These are phyloP conservation scores for Heliconius nattereri DNA, from an alignment of 1,140 invertebrate species.

Conservation along the genomic window DNA sequence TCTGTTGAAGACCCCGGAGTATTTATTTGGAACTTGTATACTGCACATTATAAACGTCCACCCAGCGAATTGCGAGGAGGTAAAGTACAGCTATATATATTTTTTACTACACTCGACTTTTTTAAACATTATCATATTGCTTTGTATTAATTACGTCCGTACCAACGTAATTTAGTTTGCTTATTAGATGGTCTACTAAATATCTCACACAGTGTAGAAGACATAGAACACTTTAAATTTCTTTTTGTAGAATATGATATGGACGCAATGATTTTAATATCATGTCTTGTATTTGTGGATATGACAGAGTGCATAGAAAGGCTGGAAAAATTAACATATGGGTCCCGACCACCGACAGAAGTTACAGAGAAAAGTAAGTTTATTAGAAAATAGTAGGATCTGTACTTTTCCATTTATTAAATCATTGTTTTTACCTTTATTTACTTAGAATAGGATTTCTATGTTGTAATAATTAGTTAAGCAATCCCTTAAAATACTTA, in stretches of 20 bases:
- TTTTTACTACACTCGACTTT: no score
- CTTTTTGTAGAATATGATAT: slow-evolving; percentile 60
- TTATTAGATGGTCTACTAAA: no score
- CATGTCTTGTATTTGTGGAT: slow-evolving; percentile 66
- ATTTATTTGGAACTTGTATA: slow-evolving; percentile 70
- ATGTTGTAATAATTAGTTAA: no score
- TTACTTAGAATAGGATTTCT: no score
- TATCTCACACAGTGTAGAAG: not conserved
- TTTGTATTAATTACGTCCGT: no score
- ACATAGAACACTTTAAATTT: not conserved
- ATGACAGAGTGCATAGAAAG: slow-evolving; percentile 61
- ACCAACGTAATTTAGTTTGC: no score
- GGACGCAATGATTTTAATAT: slow-evolving; percentile 70
- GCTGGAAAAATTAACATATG: slow-evolving; percentile 54
- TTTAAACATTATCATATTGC: no score
- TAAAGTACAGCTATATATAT: slow-evolving; percentile 33
- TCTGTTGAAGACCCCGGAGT: slow-evolving; percentile 62
- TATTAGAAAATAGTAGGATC: no score
- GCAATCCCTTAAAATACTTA: no score
- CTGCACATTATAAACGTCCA: slow-evolving; percentile 57
- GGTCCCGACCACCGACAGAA: slow-evolving; percentile 36
- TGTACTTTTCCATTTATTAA: no score
- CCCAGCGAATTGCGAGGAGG: slow-evolving; percentile 57
- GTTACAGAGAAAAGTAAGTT: slow-evolving; percentile 48
- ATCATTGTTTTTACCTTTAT: no score